These are phyloP conservation scores for Mormyrus proboscirostris DNA, from an alignment of 2,797 vertebrate species.

Conservation along the genomic window DNA sequence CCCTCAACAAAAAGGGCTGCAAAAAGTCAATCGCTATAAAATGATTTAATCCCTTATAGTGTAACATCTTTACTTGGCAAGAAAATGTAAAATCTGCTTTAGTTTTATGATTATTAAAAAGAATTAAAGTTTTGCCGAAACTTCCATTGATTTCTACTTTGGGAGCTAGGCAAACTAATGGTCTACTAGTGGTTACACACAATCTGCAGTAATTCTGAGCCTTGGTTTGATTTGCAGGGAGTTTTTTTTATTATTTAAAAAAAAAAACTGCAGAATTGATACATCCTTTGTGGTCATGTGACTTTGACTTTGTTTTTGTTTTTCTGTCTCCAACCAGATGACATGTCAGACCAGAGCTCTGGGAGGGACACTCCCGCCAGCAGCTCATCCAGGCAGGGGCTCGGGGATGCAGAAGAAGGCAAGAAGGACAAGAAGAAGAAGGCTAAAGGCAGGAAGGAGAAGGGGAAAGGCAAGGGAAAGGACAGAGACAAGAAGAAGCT, in stretches of 20 bases:
- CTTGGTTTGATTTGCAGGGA: neutral
- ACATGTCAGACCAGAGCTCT: slow-evolving; percentile 78
- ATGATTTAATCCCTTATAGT: neutral
- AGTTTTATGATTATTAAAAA: neutral
- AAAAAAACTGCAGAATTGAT: neutral
- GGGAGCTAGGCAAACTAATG: neutral
- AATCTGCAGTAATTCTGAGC: neutral
- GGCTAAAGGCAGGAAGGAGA: slow-evolving; percentile 83
- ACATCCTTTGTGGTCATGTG: neutral
- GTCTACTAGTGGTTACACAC: neutral
- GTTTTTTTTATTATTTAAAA: neutral
- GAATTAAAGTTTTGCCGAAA: neutral
- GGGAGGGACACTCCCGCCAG: slow-evolving; percentile 76
- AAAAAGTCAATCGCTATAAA: slow-evolving; percentile 7
- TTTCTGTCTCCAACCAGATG: neutral
- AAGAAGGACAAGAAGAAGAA: slow-evolving; percentile 78
- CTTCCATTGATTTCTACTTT: neutral
- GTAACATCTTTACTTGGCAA: neutral
- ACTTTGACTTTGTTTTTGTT: neutral
- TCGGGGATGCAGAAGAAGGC: slow-evolving; percentile 57
- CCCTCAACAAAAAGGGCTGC: neutral
- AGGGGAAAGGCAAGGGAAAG: slow-evolving; percentile 66
- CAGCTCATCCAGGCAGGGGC: slow-evolving; percentile 65
- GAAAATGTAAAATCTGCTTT: neutral
- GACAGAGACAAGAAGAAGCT: slow-evolving; percentile 72